Evolutionary conservation across 2,888 invertebrate genomes (phyloP).

Genomic region (Phasia obesa): DNA sequence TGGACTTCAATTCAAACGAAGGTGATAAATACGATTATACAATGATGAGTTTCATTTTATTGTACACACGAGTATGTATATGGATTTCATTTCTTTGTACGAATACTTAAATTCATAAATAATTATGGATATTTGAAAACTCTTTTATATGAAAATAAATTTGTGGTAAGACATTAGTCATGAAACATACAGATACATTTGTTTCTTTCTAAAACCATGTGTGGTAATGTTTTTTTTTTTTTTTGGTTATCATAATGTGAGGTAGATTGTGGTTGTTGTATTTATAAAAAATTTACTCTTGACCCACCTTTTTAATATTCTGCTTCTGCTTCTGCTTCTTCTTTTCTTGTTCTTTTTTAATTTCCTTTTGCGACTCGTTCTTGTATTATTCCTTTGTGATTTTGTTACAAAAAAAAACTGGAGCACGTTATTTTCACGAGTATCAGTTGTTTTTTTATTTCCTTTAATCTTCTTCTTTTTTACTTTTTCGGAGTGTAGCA

Average conservation of each 20-base stretch:
- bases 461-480: background rate
- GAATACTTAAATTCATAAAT: too few relatives aligned
- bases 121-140: background rate
- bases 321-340: constrained; percentile 44
- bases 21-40: background rate
- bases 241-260: constrained; percentile 49
- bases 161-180: constrained; percentile 21
- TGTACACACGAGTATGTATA: background rate
- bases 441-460: constrained; percentile 24
- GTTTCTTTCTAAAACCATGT: constrained; percentile 1
- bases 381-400: constrained; percentile 33
- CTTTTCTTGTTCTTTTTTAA: constrained; percentile 35
- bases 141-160: constrained; percentile 21
- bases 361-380: constrained; percentile 30
- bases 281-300: constrained; percentile 75
- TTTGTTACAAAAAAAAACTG: constrained; percentile 46
- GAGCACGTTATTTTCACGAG: constrained; percentile 59
- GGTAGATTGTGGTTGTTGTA: constrained; percentile 45
- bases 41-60: background rate
- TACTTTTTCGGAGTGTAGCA: constrained; percentile 5
- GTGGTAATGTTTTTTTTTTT: constrained; percentile 32
- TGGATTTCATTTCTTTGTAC: too few relatives aligned
- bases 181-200: too few relatives aligned
- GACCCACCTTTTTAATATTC: constrained; percentile 78
- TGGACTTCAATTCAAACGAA: background rate